Evolutionary conservation across 2,113 vertebrate species (phyloP).

Genomic region (Mustela nigripes): DNA sequence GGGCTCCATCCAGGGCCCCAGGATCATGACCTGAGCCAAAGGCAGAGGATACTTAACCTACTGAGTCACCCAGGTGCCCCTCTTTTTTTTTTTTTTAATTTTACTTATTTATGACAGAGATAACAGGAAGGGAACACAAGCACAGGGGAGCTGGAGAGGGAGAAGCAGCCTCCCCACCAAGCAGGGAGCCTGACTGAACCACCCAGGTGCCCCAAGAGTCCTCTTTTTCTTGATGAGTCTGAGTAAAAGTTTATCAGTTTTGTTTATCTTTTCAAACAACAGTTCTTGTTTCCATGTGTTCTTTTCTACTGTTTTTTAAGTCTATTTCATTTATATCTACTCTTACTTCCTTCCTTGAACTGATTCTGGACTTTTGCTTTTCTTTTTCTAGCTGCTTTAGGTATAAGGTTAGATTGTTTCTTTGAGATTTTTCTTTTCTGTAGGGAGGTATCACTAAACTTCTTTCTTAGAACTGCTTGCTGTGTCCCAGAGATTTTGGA

Average conservation of each 20-base stretch:
- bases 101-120: too few species aligned
- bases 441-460: background rate
- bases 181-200: too few species aligned
- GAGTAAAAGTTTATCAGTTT: background rate
- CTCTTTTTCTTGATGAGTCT: background rate
- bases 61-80: too few species aligned
- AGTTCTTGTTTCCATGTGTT: background rate
- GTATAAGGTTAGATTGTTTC: background rate
- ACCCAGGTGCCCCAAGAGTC: background rate
- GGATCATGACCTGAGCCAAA: too few species aligned
- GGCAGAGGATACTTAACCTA: too few species aligned
- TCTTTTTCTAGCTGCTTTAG: background rate
- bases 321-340: background rate
- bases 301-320: background rate
- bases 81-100: too few species aligned
- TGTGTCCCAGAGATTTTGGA: background rate
- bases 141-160: too few species aligned
- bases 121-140: too few species aligned
- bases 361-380: background rate
- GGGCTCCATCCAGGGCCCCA: too few species aligned
- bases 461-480: background rate
- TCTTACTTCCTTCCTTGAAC: background rate
- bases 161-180: too few species aligned
- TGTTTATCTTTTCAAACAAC: background rate
- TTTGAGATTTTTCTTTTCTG: background rate